Evolutionary conservation across 2,797 vertebrate species (phyloP).

Genomic region (Ceyx erithaca): DNA sequence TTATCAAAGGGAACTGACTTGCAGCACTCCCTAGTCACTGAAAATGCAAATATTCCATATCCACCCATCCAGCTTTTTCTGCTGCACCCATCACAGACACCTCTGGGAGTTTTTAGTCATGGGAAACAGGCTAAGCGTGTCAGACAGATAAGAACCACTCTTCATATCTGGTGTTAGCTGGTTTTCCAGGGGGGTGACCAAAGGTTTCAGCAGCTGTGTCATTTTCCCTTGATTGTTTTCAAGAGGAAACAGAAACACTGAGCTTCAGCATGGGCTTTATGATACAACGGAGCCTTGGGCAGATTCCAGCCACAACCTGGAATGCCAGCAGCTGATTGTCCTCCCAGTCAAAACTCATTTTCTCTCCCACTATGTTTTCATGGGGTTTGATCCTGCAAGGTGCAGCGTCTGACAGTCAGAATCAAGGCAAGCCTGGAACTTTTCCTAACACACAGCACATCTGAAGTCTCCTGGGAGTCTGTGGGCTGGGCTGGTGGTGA

Average conservation of each 20-base stretch:
- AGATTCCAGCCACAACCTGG: not conserved
- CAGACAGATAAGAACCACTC: not conserved
- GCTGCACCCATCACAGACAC: not conserved
- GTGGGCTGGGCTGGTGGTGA: not conserved
- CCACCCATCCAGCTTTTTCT: not conserved
- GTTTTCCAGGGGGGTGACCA: not conserved
- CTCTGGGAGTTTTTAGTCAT: not conserved
- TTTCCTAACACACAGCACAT: not conserved
- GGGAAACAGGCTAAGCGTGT: not conserved
- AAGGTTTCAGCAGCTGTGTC: slow-evolving; percentile 1
- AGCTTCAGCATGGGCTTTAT: not conserved
- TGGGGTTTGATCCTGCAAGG: not conserved
- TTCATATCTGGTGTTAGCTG: not conserved
- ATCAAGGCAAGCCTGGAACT: not conserved
- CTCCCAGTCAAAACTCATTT: not conserved
- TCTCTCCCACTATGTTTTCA: not conserved
- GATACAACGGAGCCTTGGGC: not conserved
- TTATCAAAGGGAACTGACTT: not conserved
- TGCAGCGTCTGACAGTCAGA: not conserved
- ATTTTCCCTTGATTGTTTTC: slow-evolving; percentile 26
- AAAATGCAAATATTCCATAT: not conserved
- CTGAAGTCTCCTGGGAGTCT: not conserved
- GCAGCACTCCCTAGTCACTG: not conserved
- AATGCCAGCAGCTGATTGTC: not conserved
- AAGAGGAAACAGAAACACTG: slow-evolving; percentile 13